phyloP scores from a whole-genome alignment of 2,888 invertebrate genomes.

The Ametastegia equiseti region DNA sequence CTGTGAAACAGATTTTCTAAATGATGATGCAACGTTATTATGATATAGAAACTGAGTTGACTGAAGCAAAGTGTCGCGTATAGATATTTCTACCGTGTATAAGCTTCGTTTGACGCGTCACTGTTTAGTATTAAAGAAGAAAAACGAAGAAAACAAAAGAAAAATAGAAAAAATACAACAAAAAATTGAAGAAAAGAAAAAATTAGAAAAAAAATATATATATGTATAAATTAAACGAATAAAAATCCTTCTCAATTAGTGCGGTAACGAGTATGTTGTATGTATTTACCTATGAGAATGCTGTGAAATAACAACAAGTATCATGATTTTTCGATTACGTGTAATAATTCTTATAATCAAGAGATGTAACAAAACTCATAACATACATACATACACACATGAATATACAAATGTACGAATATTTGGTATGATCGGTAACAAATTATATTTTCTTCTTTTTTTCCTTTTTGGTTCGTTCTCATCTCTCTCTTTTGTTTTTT shows the following conservation, averaged over 20 bases:
- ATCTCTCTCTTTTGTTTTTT: not conserved
- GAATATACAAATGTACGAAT: slow-evolving; percentile 24
- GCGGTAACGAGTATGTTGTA: not conserved
- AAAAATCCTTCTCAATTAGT: not conserved
- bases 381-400: not conserved
- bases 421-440: not conserved
- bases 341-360: not conserved
- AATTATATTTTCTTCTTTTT: not conserved
- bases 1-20: slow-evolving; percentile 18
- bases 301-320: not conserved
- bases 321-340: not conserved
- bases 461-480: not conserved
- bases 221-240: not conserved
- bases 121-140: slow-evolving; percentile 4
- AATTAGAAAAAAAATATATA: not conserved
- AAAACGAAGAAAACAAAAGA: not conserved
- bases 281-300: slow-evolving; percentile 12
- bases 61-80: not conserved
- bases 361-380: slow-evolving; percentile 6
- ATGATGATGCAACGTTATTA: slow-evolving; percentile 23
- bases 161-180: too few relatives aligned
- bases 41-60: slow-evolving; percentile 12
- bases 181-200: too few relatives aligned
- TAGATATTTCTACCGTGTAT: not conserved
- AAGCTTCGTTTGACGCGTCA: slow-evolving; percentile 16